Conservation (phyloP, 2,113 vertebrate species). For the Bubo bubo region DNA sequence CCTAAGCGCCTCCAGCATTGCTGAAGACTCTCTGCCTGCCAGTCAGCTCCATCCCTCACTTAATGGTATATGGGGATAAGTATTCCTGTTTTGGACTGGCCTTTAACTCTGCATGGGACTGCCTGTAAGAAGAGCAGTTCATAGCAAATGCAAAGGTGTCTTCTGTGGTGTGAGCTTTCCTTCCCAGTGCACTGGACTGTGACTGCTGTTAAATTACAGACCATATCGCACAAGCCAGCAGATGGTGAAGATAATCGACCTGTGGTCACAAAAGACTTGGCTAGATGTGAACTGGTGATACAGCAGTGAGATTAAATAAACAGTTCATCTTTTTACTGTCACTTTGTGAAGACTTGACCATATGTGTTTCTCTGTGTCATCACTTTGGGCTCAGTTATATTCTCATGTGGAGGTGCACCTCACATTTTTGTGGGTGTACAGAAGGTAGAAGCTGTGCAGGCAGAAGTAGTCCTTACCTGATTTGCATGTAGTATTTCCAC, state of each 20-base stretch:
- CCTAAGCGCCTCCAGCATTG: background rate
- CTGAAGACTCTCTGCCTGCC: background rate
- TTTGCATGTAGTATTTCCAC: background rate
- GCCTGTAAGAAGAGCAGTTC: background rate
- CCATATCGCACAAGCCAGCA: background rate
- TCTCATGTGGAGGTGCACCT: background rate
- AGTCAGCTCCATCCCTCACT: fast-evolving
- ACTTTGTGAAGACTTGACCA: background rate
- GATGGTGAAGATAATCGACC: constrained; percentile 18
- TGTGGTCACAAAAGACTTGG: background rate
- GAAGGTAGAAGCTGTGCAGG: background rate
- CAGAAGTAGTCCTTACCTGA: background rate
- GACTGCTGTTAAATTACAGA: background rate
- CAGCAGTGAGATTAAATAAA: background rate
- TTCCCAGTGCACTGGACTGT: background rate
- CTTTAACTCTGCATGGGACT: background rate
- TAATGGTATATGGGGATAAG: background rate
- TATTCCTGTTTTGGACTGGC: background rate
- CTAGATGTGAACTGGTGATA: background rate
- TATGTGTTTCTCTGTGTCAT: background rate
- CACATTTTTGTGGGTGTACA: fast-evolving
- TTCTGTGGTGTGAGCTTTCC: background rate
- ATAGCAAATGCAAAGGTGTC: background rate
- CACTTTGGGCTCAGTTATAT: background rate
- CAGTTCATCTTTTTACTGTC: background rate